Conservation (phyloP, 2,888 invertebrate genomes). For the Nebria salina region DNA sequence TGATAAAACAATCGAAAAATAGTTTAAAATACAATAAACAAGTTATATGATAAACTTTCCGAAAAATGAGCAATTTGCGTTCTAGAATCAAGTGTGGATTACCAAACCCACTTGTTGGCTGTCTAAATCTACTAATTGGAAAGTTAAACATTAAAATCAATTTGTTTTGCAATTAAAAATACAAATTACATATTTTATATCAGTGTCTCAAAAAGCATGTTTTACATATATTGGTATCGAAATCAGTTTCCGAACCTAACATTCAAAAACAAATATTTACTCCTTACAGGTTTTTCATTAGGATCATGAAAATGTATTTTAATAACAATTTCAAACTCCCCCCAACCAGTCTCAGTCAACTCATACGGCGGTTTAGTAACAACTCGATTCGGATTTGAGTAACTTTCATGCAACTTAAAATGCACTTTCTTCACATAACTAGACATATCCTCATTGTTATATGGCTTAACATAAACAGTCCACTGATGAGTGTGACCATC, state of each 20-base stretch:
- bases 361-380: conserved; percentile 96
- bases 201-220: too few relatives aligned
- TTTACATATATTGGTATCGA: neutral
- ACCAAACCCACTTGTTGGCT: too few relatives aligned
- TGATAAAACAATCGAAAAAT: too few relatives aligned
- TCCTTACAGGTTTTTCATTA: conserved; percentile 87
- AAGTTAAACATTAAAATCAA: too few relatives aligned
- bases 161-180: too few relatives aligned
- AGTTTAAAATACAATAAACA: too few relatives aligned
- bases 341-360: conserved; percentile 98
- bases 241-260: neutral
- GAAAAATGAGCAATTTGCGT: too few relatives aligned
- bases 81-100: too few relatives aligned
- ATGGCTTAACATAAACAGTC: conserved; percentile 97
- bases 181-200: too few relatives aligned
- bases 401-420: conserved; percentile 98
- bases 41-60: too few relatives aligned
- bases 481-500: conserved; percentile 99
- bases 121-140: too few relatives aligned
- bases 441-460: conserved; percentile 92
- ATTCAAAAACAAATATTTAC: conserved; percentile 48
- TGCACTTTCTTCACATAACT: conserved; percentile 94
- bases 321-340: conserved; percentile 98
- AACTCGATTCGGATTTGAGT: conserved; percentile 92
- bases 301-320: conserved; percentile 98